Evolutionary conservation across 1,140 invertebrate species (phyloP).

Genomic region (Bombus ignitus): DNA sequence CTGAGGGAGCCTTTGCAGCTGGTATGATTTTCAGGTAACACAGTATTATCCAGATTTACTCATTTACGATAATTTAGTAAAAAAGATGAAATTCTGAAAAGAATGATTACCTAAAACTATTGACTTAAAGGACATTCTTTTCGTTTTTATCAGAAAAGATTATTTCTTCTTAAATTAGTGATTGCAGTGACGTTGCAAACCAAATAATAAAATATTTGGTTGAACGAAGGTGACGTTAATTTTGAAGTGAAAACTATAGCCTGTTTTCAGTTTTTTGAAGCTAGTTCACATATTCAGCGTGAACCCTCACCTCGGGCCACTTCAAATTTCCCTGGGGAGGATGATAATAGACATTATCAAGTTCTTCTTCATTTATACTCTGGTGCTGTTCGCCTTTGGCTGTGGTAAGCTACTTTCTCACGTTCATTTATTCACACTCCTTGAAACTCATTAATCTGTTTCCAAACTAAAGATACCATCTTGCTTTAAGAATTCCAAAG

Average conservation of each 20-base stretch:
- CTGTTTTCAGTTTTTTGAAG: conserved; percentile 89
- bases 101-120: not conserved
- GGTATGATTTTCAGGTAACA: conserved; percentile 95
- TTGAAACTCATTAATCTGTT: not conserved
- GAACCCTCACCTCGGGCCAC: conserved; percentile 95
- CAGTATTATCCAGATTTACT: not conserved
- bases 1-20: conserved; percentile 96
- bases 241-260: not conserved
- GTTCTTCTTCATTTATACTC: conserved; percentile 96
- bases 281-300: conserved; percentile 98
- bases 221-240: not conserved
- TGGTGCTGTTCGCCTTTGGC: conserved; percentile 95
- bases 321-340: conserved; percentile 93
- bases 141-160: not conserved
- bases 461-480: not conserved
- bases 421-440: conserved; percentile 34
- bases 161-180: not conserved
- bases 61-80: not conserved
- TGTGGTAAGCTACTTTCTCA: conserved; percentile 85
- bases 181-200: not conserved
- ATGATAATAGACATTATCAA: conserved; percentile 97
- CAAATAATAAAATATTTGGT: not conserved
- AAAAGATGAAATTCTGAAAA: not conserved
- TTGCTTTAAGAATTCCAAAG: too few species aligned
- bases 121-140: not conserved